These are phyloP conservation scores for Campaea margaritaria DNA, from an alignment of 2,888 invertebrate genomes.

Conservation along the genomic window DNA sequence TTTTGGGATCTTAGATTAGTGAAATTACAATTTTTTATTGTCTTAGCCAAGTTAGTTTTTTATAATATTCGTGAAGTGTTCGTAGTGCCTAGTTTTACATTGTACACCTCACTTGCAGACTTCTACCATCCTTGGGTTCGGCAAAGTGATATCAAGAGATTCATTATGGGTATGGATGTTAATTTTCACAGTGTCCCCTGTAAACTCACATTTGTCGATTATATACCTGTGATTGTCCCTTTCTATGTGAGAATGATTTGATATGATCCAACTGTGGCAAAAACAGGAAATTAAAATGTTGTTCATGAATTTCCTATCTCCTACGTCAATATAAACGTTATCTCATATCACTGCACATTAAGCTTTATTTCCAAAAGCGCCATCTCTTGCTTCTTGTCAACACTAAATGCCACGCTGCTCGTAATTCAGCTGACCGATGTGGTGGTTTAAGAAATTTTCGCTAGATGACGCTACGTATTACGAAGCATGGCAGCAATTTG, in stretches of 20 bases:
- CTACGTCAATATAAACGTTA: no score
- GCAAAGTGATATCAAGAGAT: conserved; percentile 66
- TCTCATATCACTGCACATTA: neutral
- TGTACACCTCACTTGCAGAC: conserved; percentile 59
- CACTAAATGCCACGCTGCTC: conserved; percentile 26
- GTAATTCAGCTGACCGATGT: neutral
- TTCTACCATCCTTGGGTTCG: conserved; percentile 65
- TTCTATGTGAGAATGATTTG: conserved; percentile 20
- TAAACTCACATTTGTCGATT: conserved; percentile 23
- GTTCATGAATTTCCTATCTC: neutral
- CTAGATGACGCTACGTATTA: conserved; percentile 44
- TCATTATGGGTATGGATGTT: conserved; percentile 71
- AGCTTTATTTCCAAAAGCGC: conserved; percentile 38
- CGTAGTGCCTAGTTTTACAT: no score
- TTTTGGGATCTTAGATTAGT: no score
- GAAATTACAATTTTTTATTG: no score
- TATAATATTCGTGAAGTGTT: no score
- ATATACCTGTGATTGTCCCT: conserved; percentile 23
- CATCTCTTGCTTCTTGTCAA: conserved; percentile 38
- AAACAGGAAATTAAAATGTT: conserved; percentile 9
- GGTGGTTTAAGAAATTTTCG: conserved; percentile 1
- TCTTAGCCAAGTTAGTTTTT: no score
- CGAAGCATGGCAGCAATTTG: conserved; percentile 7
- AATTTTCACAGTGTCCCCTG: conserved; percentile 25
- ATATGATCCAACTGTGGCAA: conserved; percentile 11